Base-by-base conservation (phyloP, 2,888 invertebrate genomes). In the Sabatieria punctata region DNA sequence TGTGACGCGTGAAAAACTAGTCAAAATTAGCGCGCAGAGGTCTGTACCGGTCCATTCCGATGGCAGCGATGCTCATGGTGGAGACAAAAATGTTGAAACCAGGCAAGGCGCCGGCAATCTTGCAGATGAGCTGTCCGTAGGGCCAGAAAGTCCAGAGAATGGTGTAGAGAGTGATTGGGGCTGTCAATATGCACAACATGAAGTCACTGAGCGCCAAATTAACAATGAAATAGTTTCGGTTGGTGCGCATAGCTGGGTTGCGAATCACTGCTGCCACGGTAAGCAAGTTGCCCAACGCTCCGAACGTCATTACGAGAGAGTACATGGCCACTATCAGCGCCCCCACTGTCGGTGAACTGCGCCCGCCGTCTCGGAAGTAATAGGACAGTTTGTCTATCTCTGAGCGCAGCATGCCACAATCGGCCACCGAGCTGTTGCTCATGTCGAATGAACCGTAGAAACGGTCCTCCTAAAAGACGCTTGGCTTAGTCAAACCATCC, bases 51-150 rank as follows among this genome's bases (percentile, higher is more conserved):
- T 66, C 65, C 19, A 72, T 56, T 1, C 71, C 71, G 55, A 89
- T 89, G 8, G 88, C 86, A 2, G 86, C 85, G 57, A 89, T 89
- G 54, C 85, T 83, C 62, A 89, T 83, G 1, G 86, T 86, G 0
- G 86, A 88, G 0, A 89, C 85, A 65, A 85, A 89, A 56, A 86
- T 83, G 59, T 85, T 86, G 52, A 82, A 59, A 1, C 58, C 88
- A 65, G 88, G 85, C 41, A 85, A 75, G 51, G 81, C 79, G 0
- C 83, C 82, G 54, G 84, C 80, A 54, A 84, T 76, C 67, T 86
- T 86, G 68, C 89, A 89, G 46, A 75, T 77, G 68, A 81, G 77
- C 58, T 78, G 75, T 13, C 86, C 85, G 37, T 88, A 71, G 0
- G 82, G 82, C 83, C 88, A 89, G 66, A 80, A 82, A 64, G 79